Percentiles rank a stretch among this genome's conserved stretches.
Evolutionary conservation across 2,888 invertebrate genomes (phyloP).

Genomic region (Cephus runcator): DNA sequence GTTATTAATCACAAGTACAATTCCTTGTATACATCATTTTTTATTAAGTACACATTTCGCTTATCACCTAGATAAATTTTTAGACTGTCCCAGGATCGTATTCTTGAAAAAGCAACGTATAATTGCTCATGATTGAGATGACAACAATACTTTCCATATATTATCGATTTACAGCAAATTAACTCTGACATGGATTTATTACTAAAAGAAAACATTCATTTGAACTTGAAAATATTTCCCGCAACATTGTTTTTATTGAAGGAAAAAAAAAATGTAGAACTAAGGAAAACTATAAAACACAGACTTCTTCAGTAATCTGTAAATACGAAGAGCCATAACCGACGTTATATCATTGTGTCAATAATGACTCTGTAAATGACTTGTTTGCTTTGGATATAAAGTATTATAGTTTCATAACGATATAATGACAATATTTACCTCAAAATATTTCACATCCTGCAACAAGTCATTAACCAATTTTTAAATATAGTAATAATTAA

Average conservation of each 20-base stretch:
- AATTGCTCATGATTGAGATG: no score
- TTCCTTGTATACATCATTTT: no score
- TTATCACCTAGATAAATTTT: no score
- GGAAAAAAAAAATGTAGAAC: no score
- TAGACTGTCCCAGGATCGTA: no score
- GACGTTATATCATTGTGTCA: not conserved
- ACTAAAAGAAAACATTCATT: not conserved
- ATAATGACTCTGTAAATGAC: not conserved
- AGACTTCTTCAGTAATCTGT: not conserved
- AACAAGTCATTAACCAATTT: not conserved
- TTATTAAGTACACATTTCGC: no score
- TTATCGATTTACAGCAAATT: no score
- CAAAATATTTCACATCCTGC: not conserved
- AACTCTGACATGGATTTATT: no score
- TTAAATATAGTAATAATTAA: not conserved
- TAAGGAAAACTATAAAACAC: not conserved
- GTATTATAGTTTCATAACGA: no score
- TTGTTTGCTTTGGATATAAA: not conserved
- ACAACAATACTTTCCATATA: no score
- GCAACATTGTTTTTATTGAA: not conserved
- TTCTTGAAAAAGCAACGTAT: no score
- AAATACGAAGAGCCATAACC: not conserved
- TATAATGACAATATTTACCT: not conserved
- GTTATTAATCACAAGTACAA: no score
- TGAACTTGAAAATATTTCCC: not conserved